Evolutionary conservation across 1,140 invertebrate species (phyloP).

Genomic region (Drosophila eugracilis): DNA sequence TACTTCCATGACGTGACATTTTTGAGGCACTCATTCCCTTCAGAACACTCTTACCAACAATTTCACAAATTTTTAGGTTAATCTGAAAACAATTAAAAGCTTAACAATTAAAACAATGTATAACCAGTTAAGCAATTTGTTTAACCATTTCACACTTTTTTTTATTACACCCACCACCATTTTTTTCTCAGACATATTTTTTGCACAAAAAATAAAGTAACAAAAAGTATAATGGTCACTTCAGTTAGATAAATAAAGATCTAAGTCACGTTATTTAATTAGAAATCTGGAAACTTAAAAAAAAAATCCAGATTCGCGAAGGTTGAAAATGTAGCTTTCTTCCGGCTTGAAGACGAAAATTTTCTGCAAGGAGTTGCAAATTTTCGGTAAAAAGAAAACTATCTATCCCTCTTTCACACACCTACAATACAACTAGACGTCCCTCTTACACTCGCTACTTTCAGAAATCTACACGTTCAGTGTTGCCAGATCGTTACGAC

Average conservation of each 20-base stretch:
- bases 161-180: conserved; percentile 3
- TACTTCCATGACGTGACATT: background rate
- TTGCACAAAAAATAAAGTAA: background rate
- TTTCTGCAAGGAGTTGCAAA: too few relatives aligned
- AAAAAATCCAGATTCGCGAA: background rate
- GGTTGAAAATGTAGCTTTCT: background rate
- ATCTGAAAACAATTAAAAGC: background rate
- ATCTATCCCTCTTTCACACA: conserved; percentile 2
- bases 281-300: too few relatives aligned
- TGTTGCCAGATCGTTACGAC: conserved; percentile 17
- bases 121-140: background rate
- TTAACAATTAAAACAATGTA: background rate
- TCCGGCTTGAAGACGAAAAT: background rate
- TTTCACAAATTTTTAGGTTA: background rate
- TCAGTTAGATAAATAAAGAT: background rate
- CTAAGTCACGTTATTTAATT: too few relatives aligned
- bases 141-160: background rate
- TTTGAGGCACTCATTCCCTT: too few relatives aligned
- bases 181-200: background rate
- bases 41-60: background rate
- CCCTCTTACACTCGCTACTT: background rate
- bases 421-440: background rate
- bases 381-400: too few relatives aligned
- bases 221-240: too few relatives aligned
- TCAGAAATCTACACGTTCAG: background rate